Conservation (phyloP, 2,113 vertebrate genomes). For the Piliocolobus tephrosceles region DNA sequence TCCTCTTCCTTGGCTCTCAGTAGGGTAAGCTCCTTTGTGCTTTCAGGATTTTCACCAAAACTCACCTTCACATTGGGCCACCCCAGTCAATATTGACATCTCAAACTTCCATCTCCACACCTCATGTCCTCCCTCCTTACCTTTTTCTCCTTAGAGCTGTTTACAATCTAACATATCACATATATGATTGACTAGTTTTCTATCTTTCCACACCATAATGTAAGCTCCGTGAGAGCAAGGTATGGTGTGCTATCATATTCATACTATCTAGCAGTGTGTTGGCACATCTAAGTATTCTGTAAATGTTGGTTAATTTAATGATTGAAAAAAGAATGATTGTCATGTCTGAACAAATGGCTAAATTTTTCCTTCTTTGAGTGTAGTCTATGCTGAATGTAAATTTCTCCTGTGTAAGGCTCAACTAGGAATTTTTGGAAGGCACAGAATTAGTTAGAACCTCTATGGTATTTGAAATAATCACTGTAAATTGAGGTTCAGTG, state of each 20-base stretch:
- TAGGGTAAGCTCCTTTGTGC: neutral
- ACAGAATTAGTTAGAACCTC: conserved; percentile 31
- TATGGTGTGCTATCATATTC: neutral
- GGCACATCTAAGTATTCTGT: neutral
- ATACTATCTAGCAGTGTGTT: neutral
- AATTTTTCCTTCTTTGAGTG: neutral
- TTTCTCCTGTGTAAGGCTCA: neutral
- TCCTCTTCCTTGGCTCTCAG: neutral
- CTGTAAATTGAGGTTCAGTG: neutral
- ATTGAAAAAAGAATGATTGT: neutral
- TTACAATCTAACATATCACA: neutral
- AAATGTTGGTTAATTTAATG: neutral
- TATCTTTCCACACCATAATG: neutral
- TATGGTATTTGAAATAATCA: conserved; percentile 25
- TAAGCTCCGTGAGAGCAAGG: neutral
- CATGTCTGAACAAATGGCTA: neutral
- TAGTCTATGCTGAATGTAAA: neutral
- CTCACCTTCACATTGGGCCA: neutral
- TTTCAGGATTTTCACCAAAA: neutral
- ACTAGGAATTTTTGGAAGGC: neutral
- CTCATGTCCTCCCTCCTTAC: neutral
- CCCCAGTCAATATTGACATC: neutral
- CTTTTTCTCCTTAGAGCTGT: neutral
- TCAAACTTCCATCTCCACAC: neutral
- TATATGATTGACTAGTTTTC: neutral